phyloP scores from a whole-genome alignment of 2,888 invertebrate species.

The Agrochola litura region DNA sequence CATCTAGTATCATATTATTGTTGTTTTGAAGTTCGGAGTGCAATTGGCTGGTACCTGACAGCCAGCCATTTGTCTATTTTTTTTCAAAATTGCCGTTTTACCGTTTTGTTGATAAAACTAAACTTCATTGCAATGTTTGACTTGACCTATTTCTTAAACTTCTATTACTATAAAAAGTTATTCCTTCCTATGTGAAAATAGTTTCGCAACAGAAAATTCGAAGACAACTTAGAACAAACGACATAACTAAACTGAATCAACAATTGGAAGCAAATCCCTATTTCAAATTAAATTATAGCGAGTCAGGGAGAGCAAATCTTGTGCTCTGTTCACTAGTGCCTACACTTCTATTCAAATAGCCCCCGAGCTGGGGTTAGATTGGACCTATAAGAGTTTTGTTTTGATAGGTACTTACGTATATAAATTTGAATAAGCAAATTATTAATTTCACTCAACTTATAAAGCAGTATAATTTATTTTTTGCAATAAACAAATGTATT shows the following conservation, averaged over 20 bases:
- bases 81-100: not conserved
- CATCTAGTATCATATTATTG: constrained; percentile 90
- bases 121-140: not conserved
- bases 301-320: constrained; percentile 54
- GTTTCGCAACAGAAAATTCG: constrained; percentile 32
- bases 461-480: not conserved
- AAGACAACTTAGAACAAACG: constrained; percentile 50
- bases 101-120: not conserved
- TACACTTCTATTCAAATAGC: constrained; percentile 63
- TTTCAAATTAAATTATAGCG: constrained; percentile 65
- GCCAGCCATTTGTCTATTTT: no score
- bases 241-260: constrained; percentile 62
- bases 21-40: not conserved
- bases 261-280: constrained; percentile 61
- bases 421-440: constrained; percentile 42
- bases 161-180: not conserved
- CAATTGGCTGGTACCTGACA: not conserved
- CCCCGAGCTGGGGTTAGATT: constrained; percentile 41
- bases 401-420: constrained; percentile 41
- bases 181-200: constrained; percentile 27
- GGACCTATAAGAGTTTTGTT: constrained; percentile 52
- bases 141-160: not conserved
- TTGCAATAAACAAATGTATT: constrained; percentile 3
- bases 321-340: constrained; percentile 55
- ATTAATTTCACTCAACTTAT: constrained; percentile 34